phyloP scores from a whole-genome alignment of 2,113 vertebrate species.

The Argyrosomus japonicus region DNA sequence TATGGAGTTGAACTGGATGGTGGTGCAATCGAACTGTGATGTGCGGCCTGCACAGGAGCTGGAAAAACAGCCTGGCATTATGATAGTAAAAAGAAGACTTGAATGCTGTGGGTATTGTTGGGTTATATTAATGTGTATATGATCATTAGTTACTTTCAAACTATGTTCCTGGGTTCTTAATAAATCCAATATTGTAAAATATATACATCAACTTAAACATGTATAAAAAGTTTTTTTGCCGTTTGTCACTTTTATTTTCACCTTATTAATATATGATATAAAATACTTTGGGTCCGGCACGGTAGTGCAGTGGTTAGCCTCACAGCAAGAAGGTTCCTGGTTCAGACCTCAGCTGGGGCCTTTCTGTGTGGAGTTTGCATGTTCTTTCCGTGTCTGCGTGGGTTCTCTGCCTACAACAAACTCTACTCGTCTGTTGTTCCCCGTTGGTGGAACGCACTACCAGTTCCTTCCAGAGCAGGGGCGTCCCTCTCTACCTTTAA shows the following conservation, averaged over 20 bases:
- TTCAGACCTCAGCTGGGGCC: too few species aligned
- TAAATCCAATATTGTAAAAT: slow-evolving; percentile 16
- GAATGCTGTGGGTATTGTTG: slow-evolving; percentile 13
- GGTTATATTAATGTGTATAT: slow-evolving; percentile 8
- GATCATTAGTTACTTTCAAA: slow-evolving; percentile 34
- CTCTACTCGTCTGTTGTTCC: too few species aligned
- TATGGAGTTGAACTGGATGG: slow-evolving; percentile 18
- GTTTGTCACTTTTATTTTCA: not conserved
- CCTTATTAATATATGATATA: not conserved
- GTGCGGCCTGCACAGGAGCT: not conserved
- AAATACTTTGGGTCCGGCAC: not conserved
- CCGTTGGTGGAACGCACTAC: too few species aligned
- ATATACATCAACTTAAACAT: not conserved
- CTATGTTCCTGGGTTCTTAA: slow-evolving; percentile 36
- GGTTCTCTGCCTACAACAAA: too few species aligned
- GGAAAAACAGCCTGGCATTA: slow-evolving; percentile 1
- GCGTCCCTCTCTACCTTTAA: too few species aligned
- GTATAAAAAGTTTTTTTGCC: not conserved
- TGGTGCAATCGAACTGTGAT: slow-evolving; percentile 34
- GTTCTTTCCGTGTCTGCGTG: too few species aligned
- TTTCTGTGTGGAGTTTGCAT: too few species aligned
- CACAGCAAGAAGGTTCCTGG: too few species aligned
- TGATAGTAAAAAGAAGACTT: slow-evolving; percentile 11
- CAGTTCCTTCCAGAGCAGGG: too few species aligned
- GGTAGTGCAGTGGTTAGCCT: too few species aligned